phyloP scores from a whole-genome alignment of 2,113 vertebrate genomes.

The Grallaria varia region DNA sequence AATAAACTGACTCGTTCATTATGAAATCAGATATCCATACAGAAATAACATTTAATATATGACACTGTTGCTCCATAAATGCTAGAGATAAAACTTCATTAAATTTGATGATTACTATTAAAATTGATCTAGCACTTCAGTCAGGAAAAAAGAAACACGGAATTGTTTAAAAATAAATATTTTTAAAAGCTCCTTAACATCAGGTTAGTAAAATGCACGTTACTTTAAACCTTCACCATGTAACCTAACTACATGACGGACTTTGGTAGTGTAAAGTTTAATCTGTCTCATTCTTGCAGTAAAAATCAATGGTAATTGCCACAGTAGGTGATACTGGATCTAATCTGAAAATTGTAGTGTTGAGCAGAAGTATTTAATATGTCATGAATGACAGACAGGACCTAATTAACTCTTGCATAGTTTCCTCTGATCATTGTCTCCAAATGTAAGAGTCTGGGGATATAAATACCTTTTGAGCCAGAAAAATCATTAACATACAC shows the following conservation, averaged over 20 bases:
- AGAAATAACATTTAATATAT: not conserved
- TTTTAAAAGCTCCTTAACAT: not conserved
- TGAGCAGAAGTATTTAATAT: not conserved
- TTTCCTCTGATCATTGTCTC: conserved; percentile 5
- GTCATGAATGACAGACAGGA: not conserved
- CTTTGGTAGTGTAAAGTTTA: not conserved
- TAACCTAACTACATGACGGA: not conserved
- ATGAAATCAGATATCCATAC: not conserved
- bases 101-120: not conserved
- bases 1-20: not conserved
- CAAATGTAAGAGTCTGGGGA: not conserved
- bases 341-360: not conserved
- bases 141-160: not conserved
- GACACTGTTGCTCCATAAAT: not conserved
- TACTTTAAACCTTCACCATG: not conserved
- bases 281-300: not conserved
- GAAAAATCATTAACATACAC: not conserved
- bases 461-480: not conserved
- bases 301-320: not conserved
- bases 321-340: not conserved
- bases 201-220: not conserved
- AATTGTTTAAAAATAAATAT: not conserved
- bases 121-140: not conserved
- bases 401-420: not conserved
- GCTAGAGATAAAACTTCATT: not conserved